Evolutionary conservation across 2,888 invertebrate species (phyloP).

Genomic region (Calliphora vomitoria): DNA sequence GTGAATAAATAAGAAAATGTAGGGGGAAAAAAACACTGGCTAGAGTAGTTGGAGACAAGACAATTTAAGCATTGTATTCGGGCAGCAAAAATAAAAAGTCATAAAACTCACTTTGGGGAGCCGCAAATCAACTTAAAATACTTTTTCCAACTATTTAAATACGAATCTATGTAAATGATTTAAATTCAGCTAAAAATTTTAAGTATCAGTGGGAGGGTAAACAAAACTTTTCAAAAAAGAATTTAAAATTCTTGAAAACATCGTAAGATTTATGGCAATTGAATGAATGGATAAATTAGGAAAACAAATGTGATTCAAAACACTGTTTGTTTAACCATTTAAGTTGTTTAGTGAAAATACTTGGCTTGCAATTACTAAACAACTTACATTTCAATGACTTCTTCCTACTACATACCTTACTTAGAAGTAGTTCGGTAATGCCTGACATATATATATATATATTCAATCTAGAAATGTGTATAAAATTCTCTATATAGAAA

Average conservation of each 20-base stretch:
- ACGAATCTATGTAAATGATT: constrained; percentile 27
- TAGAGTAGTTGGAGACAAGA: constrained; percentile 25
- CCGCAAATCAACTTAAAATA: constrained; percentile 67
- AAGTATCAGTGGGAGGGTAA: neutral
- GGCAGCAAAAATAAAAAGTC: constrained; percentile 39
- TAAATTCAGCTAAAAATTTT: neutral
- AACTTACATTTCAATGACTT: no score
- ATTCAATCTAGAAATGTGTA: no score
- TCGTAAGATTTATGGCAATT: neutral
- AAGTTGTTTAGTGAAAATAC: neutral
- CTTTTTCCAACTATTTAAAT: constrained; percentile 52
- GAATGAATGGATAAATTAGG: neutral
- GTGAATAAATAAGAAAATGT: neutral
- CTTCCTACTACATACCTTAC: no score
- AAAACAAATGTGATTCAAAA: neutral
- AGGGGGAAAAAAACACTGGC: neutral
- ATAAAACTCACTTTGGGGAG: constrained; percentile 66
- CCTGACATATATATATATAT: no score
- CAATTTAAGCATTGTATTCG: constrained; percentile 48
- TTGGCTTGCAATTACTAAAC: no score
- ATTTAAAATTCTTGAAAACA: constrained; percentile 12
- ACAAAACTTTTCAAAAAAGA: neutral
- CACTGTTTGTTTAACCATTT: neutral
- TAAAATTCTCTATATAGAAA: no score
- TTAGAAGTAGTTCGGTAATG: no score